Conservation (phyloP, 1,140 invertebrate species). For the Temnothorax nylanderi region DNA sequence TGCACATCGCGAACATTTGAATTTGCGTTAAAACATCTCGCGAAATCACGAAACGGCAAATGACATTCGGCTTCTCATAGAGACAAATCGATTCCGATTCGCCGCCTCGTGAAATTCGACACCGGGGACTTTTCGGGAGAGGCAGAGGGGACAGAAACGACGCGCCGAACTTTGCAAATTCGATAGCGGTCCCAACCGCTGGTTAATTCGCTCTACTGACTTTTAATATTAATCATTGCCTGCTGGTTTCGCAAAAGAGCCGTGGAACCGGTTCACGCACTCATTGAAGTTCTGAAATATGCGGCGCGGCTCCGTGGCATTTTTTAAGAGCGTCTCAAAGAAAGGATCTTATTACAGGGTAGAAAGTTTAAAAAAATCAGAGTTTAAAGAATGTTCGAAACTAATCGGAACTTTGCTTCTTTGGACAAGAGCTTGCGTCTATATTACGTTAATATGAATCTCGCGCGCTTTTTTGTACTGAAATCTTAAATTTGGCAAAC, state of each 20-base stretch:
- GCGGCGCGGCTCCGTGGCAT: not conserved
- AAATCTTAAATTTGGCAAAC: not conserved
- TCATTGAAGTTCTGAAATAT: slow-evolving; percentile 21
- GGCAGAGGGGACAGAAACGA: slow-evolving; percentile 7
- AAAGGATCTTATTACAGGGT: slow-evolving; percentile 1
- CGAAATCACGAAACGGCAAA: slow-evolving; percentile 10
- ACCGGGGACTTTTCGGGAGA: slow-evolving; percentile 14
- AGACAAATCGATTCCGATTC: slow-evolving; percentile 45
- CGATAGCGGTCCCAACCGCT: not conserved
- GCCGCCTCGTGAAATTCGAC: slow-evolving; percentile 52
- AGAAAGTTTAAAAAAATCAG: not conserved
- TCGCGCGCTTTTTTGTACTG: not conserved
- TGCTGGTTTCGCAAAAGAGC: not conserved
- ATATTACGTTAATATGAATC: not conserved
- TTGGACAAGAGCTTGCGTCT: not conserved
- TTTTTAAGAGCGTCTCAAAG: not conserved
- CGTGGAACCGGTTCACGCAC: slow-evolving; percentile 22
- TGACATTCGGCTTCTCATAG: not conserved
- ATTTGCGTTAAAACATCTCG: not conserved
- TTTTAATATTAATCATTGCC: slow-evolving; percentile 49
- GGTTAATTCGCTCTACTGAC: slow-evolving; percentile 23
- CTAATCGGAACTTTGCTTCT: slow-evolving; percentile 22
- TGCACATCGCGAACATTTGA: not conserved
- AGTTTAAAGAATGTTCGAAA: slow-evolving; percentile 5
- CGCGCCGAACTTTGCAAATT: not conserved